These are phyloP conservation scores for Zelleria hepariella DNA, from an alignment of 2,888 invertebrate species.

Conservation along the genomic window DNA sequence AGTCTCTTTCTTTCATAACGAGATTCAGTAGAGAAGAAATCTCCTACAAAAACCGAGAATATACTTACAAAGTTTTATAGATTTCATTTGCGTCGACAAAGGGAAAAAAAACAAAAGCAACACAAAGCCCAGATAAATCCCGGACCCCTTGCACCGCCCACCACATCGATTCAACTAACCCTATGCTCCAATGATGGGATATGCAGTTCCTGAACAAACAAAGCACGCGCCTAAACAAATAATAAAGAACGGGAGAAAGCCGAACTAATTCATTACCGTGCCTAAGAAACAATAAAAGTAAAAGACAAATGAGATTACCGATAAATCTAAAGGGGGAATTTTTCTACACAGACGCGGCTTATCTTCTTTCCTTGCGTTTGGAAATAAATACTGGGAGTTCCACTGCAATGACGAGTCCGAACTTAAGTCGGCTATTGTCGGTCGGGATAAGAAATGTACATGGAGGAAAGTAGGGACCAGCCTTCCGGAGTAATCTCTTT, in stretches of 20 bases:
- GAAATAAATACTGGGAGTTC: constrained; percentile 50
- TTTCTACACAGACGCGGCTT: constrained; percentile 47
- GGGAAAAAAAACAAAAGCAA: constrained; percentile 31
- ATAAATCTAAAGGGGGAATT: constrained; percentile 57
- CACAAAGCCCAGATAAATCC: constrained; percentile 48
- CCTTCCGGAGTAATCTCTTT: constrained; percentile 45
- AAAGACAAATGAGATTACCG: constrained; percentile 54
- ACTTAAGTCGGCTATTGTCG: constrained; percentile 56
- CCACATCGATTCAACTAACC: constrained; percentile 51
- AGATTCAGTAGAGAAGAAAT: constrained; percentile 30
- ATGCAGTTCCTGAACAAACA: constrained; percentile 35
- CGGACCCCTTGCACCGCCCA: constrained; percentile 51
- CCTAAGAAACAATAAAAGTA: constrained; percentile 56
- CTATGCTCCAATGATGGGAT: constrained; percentile 25
- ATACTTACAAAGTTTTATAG: constrained; percentile 24
- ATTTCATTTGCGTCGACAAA: constrained; percentile 16
- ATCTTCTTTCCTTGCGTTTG: constrained; percentile 57
- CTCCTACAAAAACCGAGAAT: constrained; percentile 18
- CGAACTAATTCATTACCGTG: constrained; percentile 54
- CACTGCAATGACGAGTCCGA: constrained; percentile 48
- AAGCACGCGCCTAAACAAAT: constrained; percentile 44
- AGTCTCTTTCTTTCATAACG: constrained; percentile 33
- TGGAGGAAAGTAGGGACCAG: constrained; percentile 30
- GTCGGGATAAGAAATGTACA: constrained; percentile 51
- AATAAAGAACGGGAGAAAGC: constrained; percentile 39